A percentile compares a stretch with the other conserved stretches of the same genome.
These are phyloP conservation scores for Palythoa heliodiscus DNA, from an alignment of 92 coral and sea anemone genomes.

Conservation along the genomic window DNA sequence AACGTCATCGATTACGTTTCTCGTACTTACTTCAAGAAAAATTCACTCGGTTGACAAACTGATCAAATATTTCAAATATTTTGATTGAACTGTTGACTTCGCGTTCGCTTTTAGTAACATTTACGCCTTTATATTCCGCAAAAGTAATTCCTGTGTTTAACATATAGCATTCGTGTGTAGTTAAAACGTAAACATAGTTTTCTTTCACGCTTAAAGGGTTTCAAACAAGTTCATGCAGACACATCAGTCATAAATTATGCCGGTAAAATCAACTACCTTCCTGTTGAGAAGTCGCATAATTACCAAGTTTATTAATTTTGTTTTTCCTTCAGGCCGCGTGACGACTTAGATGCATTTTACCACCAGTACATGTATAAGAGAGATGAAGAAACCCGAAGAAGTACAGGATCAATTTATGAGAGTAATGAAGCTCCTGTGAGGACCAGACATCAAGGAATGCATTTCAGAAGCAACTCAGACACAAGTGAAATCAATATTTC, in stretches of 20 bases:
- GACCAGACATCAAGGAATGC: slow-evolving; percentile 69
- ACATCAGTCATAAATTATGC: slow-evolving; percentile 8
- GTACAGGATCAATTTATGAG: slow-evolving; percentile 96
- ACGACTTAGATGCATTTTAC: slow-evolving; percentile 68
- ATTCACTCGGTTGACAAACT: slow-evolving; percentile 30
- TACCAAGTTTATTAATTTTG: neutral
- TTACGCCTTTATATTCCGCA: neutral
- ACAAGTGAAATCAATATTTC: slow-evolving; percentile 88
- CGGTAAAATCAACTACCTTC: slow-evolving; percentile 18
- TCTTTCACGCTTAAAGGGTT: slow-evolving; percentile 14
- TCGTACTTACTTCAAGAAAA: slow-evolving; percentile 43
- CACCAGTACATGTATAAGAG: slow-evolving; percentile 63
- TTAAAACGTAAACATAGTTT: neutral
- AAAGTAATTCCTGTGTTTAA: neutral
- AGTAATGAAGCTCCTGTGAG: slow-evolving; percentile 69
- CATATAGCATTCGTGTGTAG: neutral
- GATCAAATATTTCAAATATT: slow-evolving; percentile 65
- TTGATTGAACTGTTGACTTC: slow-evolving; percentile 42
- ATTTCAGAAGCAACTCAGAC: slow-evolving; percentile 90
- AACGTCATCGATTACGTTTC: slow-evolving; percentile 37
- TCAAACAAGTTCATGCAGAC: slow-evolving; percentile 11
- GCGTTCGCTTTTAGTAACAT: neutral
- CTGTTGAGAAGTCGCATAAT: slow-evolving; percentile 4
- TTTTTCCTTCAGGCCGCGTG: slow-evolving; percentile 63
- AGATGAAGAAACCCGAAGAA: slow-evolving; percentile 87